phyloP scores from a whole-genome alignment of 2,888 invertebrate species.

The Hylaea fasciaria region DNA sequence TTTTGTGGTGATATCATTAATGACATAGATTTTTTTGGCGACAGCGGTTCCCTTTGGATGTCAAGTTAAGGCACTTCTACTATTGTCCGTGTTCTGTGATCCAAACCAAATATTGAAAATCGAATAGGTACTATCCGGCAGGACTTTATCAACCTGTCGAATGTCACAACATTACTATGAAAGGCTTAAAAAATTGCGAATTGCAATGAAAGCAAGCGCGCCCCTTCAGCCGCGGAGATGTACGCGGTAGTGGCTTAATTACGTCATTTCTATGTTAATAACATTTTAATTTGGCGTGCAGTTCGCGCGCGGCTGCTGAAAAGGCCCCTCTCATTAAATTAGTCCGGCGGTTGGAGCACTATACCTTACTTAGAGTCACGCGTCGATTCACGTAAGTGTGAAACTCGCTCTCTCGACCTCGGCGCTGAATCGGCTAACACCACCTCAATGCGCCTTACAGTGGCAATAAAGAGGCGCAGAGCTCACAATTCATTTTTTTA shows the following conservation, averaged over 20 bases:
- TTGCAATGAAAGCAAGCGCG: conserved; percentile 7
- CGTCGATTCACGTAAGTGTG: conserved; percentile 77
- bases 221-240: conserved; percentile 33
- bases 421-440: conserved; percentile 56
- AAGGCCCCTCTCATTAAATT: conserved; percentile 81
- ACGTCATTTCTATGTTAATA: conserved; percentile 57
- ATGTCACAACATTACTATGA: no score
- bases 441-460: conserved; percentile 76
- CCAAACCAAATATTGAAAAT: no score
- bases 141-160: no score
- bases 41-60: no score
- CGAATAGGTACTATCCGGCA: no score
- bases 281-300: conserved; percentile 53
- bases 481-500: conserved; percentile 55
- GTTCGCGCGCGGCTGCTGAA: conserved; percentile 54
- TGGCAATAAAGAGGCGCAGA: conserved; percentile 69
- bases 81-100: no score
- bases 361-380: conserved; percentile 70
- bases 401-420: conserved; percentile 74
- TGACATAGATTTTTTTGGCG: no score
- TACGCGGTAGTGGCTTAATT: conserved; percentile 53
- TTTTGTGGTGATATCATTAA: no score
- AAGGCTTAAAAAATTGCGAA: background rate
- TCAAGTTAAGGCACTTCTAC: no score
- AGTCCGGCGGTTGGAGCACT: conserved; percentile 80